Evolutionary conservation across 1,140 invertebrate genomes (phyloP), one percentile per base, ranked within the genome.

Genomic region (Reticulitermes speratus): DNA sequence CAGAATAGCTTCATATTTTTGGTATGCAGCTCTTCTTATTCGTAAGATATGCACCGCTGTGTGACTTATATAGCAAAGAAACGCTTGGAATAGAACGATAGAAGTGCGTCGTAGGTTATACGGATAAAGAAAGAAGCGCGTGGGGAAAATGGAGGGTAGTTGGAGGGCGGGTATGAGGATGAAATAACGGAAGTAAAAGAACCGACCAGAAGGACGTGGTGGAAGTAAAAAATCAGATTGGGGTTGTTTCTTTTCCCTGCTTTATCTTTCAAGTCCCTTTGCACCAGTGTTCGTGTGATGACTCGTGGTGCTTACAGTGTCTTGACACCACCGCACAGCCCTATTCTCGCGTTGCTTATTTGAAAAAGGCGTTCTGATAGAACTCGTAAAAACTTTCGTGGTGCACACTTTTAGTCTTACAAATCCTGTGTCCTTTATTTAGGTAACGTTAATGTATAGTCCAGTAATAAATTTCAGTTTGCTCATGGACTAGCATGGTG

Each of bases 161-260:
- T 65, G 59, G 14, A 21, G 59, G 59, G 59, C 12, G 19, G 59
- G 59, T 19, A 65, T 8, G 59, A 12, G 59, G 59, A 19, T 65
- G 59, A 65, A 65, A 65, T 65, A 65, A 65, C 59, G 59, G 59
- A 65, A 65, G 59, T 65, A 1, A 65, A 65, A 65, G 59, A 65
- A 65, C 59, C 6, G 14, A 65, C 59, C 19, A 65, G 25, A 75
- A 30, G n/a, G 65, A 75, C 65, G 65, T 25, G 65, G 65, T 75
- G n/a, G 65, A 30, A 75, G n/a, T 75, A 75, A 75, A 75, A 75
- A 75, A 75, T 30, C 65, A 30, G 25, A 75, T 75, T 75, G 65
- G 65, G 65, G 65, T n/a, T 75, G 65, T 25, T 25, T 30, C n/a
- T 16, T 65, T 65, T 6, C 19, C 25, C 11, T 25, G n/a, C n/a